These are phyloP conservation scores for Meloe dianella DNA, from an alignment of 2,888 invertebrate species.

Conservation along the genomic window DNA sequence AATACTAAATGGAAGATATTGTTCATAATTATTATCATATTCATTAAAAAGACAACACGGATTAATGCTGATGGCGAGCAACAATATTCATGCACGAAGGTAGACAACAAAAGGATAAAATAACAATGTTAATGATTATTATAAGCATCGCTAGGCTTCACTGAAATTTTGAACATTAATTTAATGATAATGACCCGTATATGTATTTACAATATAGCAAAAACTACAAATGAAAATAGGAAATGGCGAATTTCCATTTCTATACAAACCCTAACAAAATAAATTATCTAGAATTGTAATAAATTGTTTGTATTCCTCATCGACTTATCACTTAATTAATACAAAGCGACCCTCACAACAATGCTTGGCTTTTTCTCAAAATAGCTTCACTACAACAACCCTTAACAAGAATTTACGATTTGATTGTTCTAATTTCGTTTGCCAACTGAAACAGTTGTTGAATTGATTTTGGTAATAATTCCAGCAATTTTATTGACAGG, in stretches of 20 bases:
- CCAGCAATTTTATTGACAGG: neutral
- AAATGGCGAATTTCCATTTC: neutral
- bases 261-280: neutral
- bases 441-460: neutral
- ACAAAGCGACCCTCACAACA: conserved; percentile 6
- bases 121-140: conserved; percentile 2
- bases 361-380: neutral
- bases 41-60: neutral
- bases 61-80: conserved; percentile 8
- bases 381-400: neutral
- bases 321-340: conserved; percentile 26
- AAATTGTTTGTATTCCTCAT: neutral
- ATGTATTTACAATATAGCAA: conserved; percentile 20
- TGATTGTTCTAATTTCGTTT: neutral
- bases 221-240: conserved; percentile 20
- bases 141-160: neutral
- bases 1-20: neutral
- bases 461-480: conserved; percentile 3
- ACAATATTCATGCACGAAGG: neutral
- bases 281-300: neutral
- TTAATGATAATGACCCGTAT: conserved; percentile 20
- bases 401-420: neutral
- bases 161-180: conserved; percentile 17
- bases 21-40: conserved; percentile 9
- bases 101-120: neutral